These are phyloP conservation scores for Clarias fuscus DNA, from an alignment of 2,797 vertebrate genomes.

Conservation along the genomic window DNA sequence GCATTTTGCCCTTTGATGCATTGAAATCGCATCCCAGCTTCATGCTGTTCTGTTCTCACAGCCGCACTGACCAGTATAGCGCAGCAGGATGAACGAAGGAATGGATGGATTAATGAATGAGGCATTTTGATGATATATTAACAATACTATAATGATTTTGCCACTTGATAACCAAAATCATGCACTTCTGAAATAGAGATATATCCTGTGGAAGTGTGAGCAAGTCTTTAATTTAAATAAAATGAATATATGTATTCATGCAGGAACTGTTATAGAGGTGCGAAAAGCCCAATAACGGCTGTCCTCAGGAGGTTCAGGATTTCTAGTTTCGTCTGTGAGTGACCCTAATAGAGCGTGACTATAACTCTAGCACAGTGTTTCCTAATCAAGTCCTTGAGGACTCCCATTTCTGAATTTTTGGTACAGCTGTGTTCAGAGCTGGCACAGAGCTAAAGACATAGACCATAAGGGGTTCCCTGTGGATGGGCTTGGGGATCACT, in stretches of 20 bases:
- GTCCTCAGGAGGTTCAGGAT: conserved; percentile 13
- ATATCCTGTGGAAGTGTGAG: not conserved
- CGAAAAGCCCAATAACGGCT: not conserved
- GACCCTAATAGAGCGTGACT: conserved; percentile 36
- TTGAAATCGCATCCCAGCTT: not conserved
- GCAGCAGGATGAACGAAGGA: not conserved
- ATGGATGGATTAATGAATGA: not conserved
- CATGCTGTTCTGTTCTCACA: not conserved
- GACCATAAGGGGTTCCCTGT: not conserved
- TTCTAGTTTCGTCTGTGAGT: not conserved
- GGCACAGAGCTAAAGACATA: not conserved
- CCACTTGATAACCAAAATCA: not conserved
- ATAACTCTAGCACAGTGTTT: conserved; percentile 32
- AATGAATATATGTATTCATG: not conserved
- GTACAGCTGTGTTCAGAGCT: not conserved
- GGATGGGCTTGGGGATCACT: conserved; percentile 11
- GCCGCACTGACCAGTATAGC: not conserved
- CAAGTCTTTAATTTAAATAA: not conserved
- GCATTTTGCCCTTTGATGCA: not conserved
- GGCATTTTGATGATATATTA: not conserved
- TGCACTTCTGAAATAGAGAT: not conserved
- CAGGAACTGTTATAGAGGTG: not conserved
- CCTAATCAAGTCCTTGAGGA: conserved; percentile 25
- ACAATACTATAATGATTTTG: not conserved
- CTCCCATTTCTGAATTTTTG: conserved; percentile 22